phyloP scores from a whole-genome alignment of 2,888 invertebrate genomes.

The Alentia gelatinosa region DNA sequence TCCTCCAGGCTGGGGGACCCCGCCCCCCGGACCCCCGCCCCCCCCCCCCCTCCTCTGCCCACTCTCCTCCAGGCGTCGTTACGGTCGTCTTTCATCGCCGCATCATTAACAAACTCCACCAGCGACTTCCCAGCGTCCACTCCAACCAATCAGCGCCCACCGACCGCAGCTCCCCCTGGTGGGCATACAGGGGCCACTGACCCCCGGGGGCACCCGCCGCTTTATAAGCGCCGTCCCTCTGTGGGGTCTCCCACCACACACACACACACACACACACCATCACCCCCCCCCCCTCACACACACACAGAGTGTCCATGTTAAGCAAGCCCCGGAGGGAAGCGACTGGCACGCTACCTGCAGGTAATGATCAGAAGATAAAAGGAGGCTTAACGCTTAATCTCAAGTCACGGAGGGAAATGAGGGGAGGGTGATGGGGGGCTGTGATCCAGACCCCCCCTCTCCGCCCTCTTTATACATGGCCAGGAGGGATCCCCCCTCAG shows the following conservation, averaged over 20 bases:
- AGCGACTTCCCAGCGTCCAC: background rate
- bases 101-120: constrained; percentile 40
- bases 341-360: background rate
- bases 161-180: background rate
- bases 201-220: background rate
- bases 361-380: constrained; percentile 41
- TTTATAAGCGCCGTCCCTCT: background rate
- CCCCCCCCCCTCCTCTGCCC: background rate
- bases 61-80: constrained; percentile 22
- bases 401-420: constrained; percentile 8
- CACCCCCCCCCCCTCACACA: too few relatives aligned
- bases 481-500: too few relatives aligned
- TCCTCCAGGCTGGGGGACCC: background rate
- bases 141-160: constrained; percentile 31
- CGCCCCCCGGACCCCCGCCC: background rate
- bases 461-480: too few relatives aligned
- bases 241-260: too few relatives aligned
- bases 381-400: background rate
- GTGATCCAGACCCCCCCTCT: too few relatives aligned
- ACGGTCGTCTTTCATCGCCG: constrained; percentile 18
- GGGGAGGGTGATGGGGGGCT: too few relatives aligned
- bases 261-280: too few relatives aligned
- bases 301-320: constrained; percentile 31
- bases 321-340: background rate
- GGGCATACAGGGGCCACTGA: background rate